Evolutionary conservation across 2,888 invertebrate genomes (phyloP), one percentile per base, ranked within the genome.

Genomic region (Rhagonycha lutea): DNA sequence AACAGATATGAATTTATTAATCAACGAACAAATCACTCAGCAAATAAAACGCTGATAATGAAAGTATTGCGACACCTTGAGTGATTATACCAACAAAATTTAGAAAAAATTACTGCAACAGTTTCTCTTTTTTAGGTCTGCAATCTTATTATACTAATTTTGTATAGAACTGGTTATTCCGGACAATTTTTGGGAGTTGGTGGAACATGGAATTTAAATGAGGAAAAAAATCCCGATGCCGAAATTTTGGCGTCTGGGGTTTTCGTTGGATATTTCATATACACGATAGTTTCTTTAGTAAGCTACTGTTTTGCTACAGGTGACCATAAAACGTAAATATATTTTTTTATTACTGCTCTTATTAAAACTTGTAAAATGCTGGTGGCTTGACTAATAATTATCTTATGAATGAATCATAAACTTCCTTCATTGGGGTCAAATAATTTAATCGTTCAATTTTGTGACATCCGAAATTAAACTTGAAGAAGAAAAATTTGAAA

Each of bases 191-290:
- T 96, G 78, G 96, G 96, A 47, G 94, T 96, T 71, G 96, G 96
- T 67, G 96, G 96, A 73, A 95, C 95, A 14, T 96, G 96, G 96
- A 96, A 96, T 88, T 89, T 96, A 70, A 95, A 96, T 83, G 96
- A 96, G 86, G 95, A 95, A 86, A 96, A 96, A 89, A 95, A 93
- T 86, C 92, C 95, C 0, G 96, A 96, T 83, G 94, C 94, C 14
- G 96, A 96, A 89, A 96, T 96, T 79, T 93, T 96, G 0, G 96
- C 96, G 0, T 95, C 95, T 0, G 96, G 96, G 9, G 94, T 96
- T 3, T 93, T 96, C 81, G 94, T 96, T 7, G 96, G 96, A 14
- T 96, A 93, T 87, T 92, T 96, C 83, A 94, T 96, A 74, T 96
- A 96, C 88, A 96, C 96, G 0, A 89, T 91, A 3, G 94, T 94